These are phyloP conservation scores for Cotesia congregata DNA, from an alignment of 2,888 invertebrate species.

Conservation along the genomic window DNA sequence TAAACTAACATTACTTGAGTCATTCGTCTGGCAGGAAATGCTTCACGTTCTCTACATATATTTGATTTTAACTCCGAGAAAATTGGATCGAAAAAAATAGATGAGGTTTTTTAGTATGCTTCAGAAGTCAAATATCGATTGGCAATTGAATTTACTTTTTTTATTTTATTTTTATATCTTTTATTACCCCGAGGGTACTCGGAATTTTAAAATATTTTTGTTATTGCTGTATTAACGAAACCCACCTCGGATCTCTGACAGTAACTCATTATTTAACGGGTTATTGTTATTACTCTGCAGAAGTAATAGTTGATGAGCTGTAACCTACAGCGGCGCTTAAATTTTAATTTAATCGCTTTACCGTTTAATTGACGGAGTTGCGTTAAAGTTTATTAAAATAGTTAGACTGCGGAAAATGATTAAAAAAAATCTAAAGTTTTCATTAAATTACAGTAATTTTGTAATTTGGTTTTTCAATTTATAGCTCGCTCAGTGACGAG, in stretches of 20 bases:
- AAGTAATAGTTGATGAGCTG: not conserved
- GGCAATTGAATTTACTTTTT: not conserved
- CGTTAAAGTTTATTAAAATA: not conserved
- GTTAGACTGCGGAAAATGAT: not conserved
- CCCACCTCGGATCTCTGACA: not conserved
- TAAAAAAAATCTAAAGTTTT: not conserved
- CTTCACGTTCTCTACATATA: constrained; percentile 1
- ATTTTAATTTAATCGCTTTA: not conserved
- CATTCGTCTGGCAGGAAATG: constrained; percentile 1
- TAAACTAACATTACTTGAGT: constrained; percentile 1
- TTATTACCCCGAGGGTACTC: not conserved
- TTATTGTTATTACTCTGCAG: not conserved
- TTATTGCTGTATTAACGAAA: not conserved
- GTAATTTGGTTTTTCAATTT: not conserved
- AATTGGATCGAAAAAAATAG: not conserved
- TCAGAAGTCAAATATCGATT: constrained; percentile 1
- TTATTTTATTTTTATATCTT: not conserved
- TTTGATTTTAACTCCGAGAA: not conserved
- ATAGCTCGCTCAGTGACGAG: not conserved
- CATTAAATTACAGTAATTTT: not conserved
- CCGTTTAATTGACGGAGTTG: not conserved
- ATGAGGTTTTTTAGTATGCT: not conserved
- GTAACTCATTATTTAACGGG: not conserved
- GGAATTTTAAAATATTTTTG: not conserved
- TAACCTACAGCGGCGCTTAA: not conserved